These are phyloP conservation scores for Tillus elongatus DNA, from an alignment of 2,888 invertebrate genomes.

Conservation along the genomic window DNA sequence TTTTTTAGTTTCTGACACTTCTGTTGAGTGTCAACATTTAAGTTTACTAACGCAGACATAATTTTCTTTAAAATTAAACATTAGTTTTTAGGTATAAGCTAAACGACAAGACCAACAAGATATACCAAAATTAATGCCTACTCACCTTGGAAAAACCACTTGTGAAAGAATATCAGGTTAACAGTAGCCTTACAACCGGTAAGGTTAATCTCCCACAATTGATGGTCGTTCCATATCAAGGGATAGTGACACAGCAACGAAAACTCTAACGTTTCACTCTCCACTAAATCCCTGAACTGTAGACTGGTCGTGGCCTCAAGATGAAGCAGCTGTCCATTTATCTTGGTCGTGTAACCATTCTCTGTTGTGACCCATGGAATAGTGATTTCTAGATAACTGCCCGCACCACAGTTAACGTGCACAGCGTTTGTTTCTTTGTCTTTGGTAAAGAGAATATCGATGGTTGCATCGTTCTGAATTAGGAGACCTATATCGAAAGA, in stretches of 20 bases:
- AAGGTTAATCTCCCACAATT: slow-evolving; percentile 85
- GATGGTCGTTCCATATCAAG: slow-evolving; percentile 90
- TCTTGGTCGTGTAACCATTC: slow-evolving; percentile 64
- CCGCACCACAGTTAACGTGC: slow-evolving; percentile 89
- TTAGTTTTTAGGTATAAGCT: too few species aligned
- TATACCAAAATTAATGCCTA: too few species aligned
- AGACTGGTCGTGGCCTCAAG: slow-evolving; percentile 94
- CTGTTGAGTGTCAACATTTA: too few species aligned
- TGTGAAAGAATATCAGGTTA: slow-evolving; percentile 88
- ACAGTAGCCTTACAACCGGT: slow-evolving; percentile 92
- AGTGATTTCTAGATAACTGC: slow-evolving; percentile 93
- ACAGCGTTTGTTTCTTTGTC: slow-evolving; percentile 93
- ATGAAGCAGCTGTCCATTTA: slow-evolving; percentile 88
- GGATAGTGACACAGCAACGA: slow-evolving; percentile 84
- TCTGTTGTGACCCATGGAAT: slow-evolving; percentile 81
- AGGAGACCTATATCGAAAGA: slow-evolving; percentile 88
- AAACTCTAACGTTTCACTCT: slow-evolving; percentile 92
- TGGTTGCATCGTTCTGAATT: slow-evolving; percentile 84
- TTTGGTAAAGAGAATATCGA: slow-evolving; percentile 94
- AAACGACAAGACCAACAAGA: too few species aligned
- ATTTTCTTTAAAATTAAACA: too few species aligned
- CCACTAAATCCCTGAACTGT: slow-evolving; percentile 81
- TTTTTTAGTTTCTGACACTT: too few species aligned
- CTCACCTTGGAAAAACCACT: slow-evolving; percentile 81
- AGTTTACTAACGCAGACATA: too few species aligned